Evolutionary conservation across 2,797 vertebrate genomes (phyloP).

Genomic region (Hapalemur alaotrensis): DNA sequence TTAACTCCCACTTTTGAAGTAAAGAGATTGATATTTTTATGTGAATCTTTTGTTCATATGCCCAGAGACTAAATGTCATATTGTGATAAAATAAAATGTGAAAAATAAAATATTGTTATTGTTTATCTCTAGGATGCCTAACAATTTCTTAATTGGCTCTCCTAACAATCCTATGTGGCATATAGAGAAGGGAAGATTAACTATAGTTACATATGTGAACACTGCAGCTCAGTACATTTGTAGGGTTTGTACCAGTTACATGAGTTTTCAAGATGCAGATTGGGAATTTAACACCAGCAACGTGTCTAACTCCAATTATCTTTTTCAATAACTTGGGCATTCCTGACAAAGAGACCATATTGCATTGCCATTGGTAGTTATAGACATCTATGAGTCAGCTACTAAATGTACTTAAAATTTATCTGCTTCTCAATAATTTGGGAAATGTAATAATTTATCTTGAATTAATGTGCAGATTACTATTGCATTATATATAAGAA

Average conservation of each 20-base stretch:
- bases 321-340: background rate
- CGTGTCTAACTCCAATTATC: background rate
- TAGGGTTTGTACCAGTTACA: background rate
- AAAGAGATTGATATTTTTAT: constrained; percentile 23
- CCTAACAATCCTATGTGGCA: background rate
- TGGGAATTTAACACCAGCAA: background rate
- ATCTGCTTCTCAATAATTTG: constrained; percentile 10
- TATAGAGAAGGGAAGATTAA: background rate
- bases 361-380: background rate
- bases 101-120: background rate
- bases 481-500: background rate
- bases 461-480: background rate
- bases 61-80: background rate
- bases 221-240: background rate
- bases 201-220: background rate
- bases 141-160: background rate
- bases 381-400: background rate
- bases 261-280: background rate
- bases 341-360: background rate
- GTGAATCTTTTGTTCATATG: background rate
- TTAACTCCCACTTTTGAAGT: background rate
- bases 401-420: background rate
- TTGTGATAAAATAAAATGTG: background rate
- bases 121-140: background rate
- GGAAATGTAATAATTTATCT: background rate